Percentiles rank a stretch among this genome's conserved stretches.
phyloP scores from a whole-genome alignment of 2,888 invertebrate species.

The Chrysopilus asiliformis region DNA sequence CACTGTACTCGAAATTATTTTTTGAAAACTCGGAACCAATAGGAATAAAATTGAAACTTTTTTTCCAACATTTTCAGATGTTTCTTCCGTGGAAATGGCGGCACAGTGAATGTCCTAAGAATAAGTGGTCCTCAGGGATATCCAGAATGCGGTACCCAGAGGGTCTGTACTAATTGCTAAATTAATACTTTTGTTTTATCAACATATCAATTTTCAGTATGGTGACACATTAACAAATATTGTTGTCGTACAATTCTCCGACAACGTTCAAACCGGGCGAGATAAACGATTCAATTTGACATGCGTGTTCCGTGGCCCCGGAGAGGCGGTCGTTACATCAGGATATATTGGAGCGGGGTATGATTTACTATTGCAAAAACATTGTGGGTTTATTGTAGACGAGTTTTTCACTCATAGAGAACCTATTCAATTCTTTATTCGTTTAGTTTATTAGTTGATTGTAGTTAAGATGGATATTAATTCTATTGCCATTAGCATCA shows the following conservation, averaged over 20 bases:
- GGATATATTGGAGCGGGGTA: slow-evolving; percentile 87
- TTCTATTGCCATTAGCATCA: no score
- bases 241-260: slow-evolving; percentile 86
- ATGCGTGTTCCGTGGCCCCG: slow-evolving; percentile 82
- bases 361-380: no score
- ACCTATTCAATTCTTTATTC: no score
- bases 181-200: slow-evolving; percentile 6
- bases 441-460: no score
- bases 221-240: slow-evolving; percentile 90
- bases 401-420: no score
- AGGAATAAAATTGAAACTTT: neutral
- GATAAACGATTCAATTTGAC: slow-evolving; percentile 87
- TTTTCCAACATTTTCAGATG: slow-evolving; percentile 39
- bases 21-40: no score
- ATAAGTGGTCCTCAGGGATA: slow-evolving; percentile 87
- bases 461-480: no score
- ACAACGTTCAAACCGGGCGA: slow-evolving; percentile 79
- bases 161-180: slow-evolving; percentile 45
- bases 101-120: slow-evolving; percentile 64
- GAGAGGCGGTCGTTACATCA: slow-evolving; percentile 85
- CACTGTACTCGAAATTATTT: no score
- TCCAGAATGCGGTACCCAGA: slow-evolving; percentile 83
- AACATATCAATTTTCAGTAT: slow-evolving; percentile 44
- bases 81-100: slow-evolving; percentile 83
- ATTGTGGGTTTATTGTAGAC: no score